These are phyloP conservation scores for Huso huso DNA, from an alignment of 2,797 vertebrate species.

Conservation along the genomic window DNA sequence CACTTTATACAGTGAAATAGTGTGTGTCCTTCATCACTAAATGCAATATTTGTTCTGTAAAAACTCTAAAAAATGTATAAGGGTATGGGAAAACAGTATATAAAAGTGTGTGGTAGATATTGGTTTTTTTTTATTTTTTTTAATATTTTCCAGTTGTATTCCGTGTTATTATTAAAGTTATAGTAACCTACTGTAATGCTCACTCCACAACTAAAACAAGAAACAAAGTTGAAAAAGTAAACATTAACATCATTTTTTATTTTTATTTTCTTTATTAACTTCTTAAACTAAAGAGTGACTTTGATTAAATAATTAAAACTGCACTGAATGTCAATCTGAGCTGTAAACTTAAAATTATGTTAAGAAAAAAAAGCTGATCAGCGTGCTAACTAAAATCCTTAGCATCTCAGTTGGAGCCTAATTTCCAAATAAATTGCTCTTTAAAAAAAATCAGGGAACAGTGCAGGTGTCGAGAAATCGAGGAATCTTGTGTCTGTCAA, in stretches of 20 bases:
- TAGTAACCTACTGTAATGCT: too few species aligned
- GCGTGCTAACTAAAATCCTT: background rate
- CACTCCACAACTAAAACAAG: background rate
- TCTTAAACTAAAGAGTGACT: background rate
- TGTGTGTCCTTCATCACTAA: too few species aligned
- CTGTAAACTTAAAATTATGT: background rate
- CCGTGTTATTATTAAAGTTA: too few species aligned
- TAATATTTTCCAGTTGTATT: too few species aligned
- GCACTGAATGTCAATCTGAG: background rate
- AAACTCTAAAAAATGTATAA: too few species aligned
- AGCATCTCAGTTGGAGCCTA: background rate
- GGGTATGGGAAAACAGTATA: too few species aligned
- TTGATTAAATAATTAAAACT: constrained; percentile 1
- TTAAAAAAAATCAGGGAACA: background rate
- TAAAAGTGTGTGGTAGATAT: too few species aligned
- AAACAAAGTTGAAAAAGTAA: background rate
- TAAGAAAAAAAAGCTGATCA: background rate
- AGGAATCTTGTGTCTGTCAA: too few species aligned
- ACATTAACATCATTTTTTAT: background rate
- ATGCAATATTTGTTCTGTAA: too few species aligned
- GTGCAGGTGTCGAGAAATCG: too few species aligned
- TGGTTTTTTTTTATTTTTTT: too few species aligned
- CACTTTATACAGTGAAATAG: too few species aligned
- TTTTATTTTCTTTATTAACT: background rate
- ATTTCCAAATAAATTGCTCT: background rate